Evolutionary conservation across 2,888 invertebrate species (phyloP).

Genomic region (Hemistola chrysoprasaria): DNA sequence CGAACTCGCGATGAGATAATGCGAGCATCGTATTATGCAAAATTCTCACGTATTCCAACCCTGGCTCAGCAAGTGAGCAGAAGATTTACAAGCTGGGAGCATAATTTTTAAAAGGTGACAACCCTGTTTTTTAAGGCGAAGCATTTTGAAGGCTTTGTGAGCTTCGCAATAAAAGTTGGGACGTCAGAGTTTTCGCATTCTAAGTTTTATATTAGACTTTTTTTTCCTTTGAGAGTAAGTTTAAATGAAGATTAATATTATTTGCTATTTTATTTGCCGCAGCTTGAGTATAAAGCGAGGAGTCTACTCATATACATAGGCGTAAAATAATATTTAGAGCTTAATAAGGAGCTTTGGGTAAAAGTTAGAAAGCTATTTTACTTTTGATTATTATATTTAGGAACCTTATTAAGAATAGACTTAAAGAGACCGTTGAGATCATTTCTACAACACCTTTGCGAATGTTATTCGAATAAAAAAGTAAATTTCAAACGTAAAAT

Average conservation of each 20-base stretch:
- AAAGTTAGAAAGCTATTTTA: background rate
- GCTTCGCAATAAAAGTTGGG: background rate
- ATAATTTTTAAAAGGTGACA: slow-evolving; percentile 42
- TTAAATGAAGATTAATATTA: too few relatives aligned
- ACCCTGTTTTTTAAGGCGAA: background rate
- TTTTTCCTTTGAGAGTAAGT: too few relatives aligned
- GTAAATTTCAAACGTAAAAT: background rate
- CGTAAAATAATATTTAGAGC: too few relatives aligned
- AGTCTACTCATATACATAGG: too few relatives aligned
- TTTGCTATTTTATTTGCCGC: too few relatives aligned
- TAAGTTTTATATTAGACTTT: too few relatives aligned
- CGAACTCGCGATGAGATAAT: slow-evolving; percentile 48
- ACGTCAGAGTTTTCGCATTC: background rate
- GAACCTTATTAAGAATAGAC: background rate
- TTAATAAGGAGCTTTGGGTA: too few relatives aligned
- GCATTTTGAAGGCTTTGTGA: slow-evolving; percentile 3
- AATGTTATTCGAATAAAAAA: background rate
- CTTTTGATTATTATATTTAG: background rate
- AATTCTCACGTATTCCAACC: slow-evolving; percentile 47
- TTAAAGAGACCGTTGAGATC: background rate
- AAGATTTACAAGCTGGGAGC: slow-evolving; percentile 37
- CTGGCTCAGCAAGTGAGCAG: slow-evolving; percentile 27
- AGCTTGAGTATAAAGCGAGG: too few relatives aligned
- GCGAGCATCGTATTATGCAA: slow-evolving; percentile 47
- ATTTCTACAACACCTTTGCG: too few relatives aligned